Evolutionary conservation across 2,888 invertebrate genomes (phyloP).

Genomic region (Ectobius pallidus): DNA sequence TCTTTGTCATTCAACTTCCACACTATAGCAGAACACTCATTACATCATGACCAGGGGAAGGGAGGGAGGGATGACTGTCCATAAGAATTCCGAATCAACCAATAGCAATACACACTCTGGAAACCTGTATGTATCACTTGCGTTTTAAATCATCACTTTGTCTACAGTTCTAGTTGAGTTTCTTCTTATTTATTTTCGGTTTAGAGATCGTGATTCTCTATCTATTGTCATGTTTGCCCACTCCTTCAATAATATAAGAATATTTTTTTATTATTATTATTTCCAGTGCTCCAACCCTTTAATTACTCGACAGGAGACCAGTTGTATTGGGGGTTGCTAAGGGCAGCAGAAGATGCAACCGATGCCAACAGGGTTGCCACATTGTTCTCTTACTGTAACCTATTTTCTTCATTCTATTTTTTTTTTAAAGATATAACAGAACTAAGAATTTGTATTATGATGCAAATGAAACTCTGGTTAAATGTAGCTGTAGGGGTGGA

Average conservation of each 20-base stretch:
- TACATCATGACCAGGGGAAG: not conserved
- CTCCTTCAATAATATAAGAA: too few species aligned
- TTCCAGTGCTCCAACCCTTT: not conserved
- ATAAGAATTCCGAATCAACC: slow-evolving; percentile 4
- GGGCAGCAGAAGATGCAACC: too few species aligned
- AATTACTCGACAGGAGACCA: too few species aligned
- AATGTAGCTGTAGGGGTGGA: not conserved
- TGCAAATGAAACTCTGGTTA: slow-evolving; percentile 31
- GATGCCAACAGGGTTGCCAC: too few species aligned
- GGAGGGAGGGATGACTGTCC: slow-evolving; percentile 15
- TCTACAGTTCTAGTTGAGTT: too few species aligned
- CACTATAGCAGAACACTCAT: slow-evolving; percentile 4
- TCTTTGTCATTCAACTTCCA: slow-evolving; percentile 14
- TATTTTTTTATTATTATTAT: too few species aligned
- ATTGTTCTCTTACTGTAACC: not conserved
- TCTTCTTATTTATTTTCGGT: too few species aligned
- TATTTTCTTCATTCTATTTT: not conserved
- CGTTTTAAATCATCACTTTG: too few species aligned
- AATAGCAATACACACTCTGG: not conserved
- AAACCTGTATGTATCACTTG: too few species aligned
- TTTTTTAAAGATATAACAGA: slow-evolving; percentile 16
- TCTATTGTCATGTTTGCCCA: too few species aligned
- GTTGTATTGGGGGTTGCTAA: too few species aligned
- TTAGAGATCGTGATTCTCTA: too few species aligned
- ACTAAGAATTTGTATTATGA: slow-evolving; percentile 25